Evolutionary conservation across 2,888 invertebrate genomes (phyloP), one percentile per base, ranked within the genome.

Genomic region (Rhorus exstirpatorius): DNA sequence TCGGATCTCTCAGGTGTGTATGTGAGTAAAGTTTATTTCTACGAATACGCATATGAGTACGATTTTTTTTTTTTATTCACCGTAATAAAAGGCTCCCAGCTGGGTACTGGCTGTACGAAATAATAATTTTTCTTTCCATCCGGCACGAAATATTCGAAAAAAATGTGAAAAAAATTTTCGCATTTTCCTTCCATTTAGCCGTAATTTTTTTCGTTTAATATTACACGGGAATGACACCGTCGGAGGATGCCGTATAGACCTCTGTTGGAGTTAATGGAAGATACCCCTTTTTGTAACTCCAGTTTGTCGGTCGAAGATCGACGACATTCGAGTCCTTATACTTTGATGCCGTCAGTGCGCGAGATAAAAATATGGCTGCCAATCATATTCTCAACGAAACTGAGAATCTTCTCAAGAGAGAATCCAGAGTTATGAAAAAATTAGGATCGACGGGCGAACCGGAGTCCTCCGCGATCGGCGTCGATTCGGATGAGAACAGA

Each of bases 201-300:
- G 8, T 35, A 21, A 3, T 31, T 19, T 53, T 14, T 44, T 63
- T 41, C 31, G n/a, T 46, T 65, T 12, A 41, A 24, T 35, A 19
- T 60, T 65, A 63, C 68, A 76, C n/a, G n/a, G n/a, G 51, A 79
- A 87, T 85, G 86, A 67, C 84, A 74, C n/a, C n/a, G n/a, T 80
- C 83, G 14, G 67, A 78, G 71, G 60, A 65, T 44, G 68, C n/a
- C n/a, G n/a, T n/a, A 44, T 71, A 78, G 70, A 51, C 17, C 49
- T 35, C 31, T 72, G 49, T 46, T 60, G 35, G 53, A 63, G 49
- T 21, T 77, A 2, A 61, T 31, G 26, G 72, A 74, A 3, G 83
- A 84, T 46, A 55, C 61, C 24, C 35, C 58, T 1, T 21, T 70
- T 24, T 65, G 49, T 12, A 44, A 31, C 35, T 61, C 80, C 0